Conservation (phyloP, 2,888 invertebrate genomes). For the Drosophila quinaria region DNA sequence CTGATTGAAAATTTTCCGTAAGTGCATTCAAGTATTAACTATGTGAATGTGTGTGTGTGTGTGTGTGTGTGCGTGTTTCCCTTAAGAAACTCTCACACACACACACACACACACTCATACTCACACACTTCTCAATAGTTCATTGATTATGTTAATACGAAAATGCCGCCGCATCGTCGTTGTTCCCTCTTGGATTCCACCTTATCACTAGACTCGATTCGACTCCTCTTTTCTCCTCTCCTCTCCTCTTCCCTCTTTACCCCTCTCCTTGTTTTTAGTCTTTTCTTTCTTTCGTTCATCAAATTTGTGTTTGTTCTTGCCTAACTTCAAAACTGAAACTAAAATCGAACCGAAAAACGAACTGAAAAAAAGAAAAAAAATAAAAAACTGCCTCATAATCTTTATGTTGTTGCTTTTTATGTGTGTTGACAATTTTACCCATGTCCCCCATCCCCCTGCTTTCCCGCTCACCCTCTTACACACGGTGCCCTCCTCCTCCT, state of each 20-base stretch:
- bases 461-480: neutral
- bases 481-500: neutral
- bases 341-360: constrained; percentile 36
- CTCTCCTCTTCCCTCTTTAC: neutral
- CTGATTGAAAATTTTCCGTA: constrained; percentile 71
- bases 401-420: constrained; percentile 52
- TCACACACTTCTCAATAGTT: constrained; percentile 41
- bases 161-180: constrained; percentile 38
- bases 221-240: neutral
- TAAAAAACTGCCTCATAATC: constrained; percentile 48
- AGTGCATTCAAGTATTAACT: constrained; percentile 71
- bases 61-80: constrained; percentile 18
- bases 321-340: constrained; percentile 42
- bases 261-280: constrained; percentile 16
- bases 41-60: neutral
- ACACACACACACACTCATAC: constrained; percentile 14
- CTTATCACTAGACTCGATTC: constrained; percentile 44
- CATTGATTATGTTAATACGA: constrained; percentile 79
- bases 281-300: constrained; percentile 1
- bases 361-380: constrained; percentile 10
- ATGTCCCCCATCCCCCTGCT: neutral
- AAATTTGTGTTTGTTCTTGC: constrained; percentile 16
- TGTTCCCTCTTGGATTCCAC: constrained; percentile 41
- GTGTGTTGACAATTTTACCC: constrained; percentile 55
- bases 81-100: constrained; percentile 29